Conservation (phyloP, 2,797 vertebrate species). For the Notolepis coatsorum region DNA sequence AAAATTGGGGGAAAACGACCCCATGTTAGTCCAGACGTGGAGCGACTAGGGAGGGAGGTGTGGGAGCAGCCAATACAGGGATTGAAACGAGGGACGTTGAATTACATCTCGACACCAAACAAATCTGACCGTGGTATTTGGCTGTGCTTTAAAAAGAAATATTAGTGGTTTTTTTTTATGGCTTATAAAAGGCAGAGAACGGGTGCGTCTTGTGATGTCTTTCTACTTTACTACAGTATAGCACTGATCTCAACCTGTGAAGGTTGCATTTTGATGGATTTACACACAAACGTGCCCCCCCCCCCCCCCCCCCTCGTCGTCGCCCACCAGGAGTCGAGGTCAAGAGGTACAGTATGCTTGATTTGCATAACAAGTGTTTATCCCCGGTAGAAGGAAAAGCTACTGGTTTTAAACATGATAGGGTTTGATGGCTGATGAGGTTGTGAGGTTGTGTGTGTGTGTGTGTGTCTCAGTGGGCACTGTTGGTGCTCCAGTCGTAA, state of each 20-base stretch:
- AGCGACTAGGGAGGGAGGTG: no score
- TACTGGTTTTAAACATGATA: conserved; percentile 1
- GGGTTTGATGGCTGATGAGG: conserved; percentile 18
- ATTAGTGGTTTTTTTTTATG: conserved; percentile 52
- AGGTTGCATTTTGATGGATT: background rate
- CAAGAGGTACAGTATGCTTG: conserved; percentile 1
- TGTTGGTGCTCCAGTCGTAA: conserved; percentile 85
- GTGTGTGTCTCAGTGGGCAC: conserved; percentile 64
- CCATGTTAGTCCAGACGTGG: conserved; percentile 1
- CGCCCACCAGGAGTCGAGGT: conserved; percentile 4
- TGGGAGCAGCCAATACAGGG: background rate
- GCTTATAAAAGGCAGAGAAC: conserved; percentile 50
- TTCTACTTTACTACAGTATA: background rate
- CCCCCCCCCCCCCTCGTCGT: no score
- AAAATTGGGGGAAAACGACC: background rate
- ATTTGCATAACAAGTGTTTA: conserved; percentile 59
- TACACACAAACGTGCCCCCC: conserved; percentile 42
- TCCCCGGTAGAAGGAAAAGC: conserved; percentile 16
- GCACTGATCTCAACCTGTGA: background rate
- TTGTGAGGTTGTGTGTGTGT: background rate
- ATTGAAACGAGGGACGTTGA: background rate
- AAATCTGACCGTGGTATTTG: background rate
- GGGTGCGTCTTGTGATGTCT: background rate
- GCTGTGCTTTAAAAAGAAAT: conserved; percentile 1
- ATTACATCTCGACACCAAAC: background rate